Conservation (phyloP, 2,797 vertebrate species). For the Sebastes nivosus region DNA sequence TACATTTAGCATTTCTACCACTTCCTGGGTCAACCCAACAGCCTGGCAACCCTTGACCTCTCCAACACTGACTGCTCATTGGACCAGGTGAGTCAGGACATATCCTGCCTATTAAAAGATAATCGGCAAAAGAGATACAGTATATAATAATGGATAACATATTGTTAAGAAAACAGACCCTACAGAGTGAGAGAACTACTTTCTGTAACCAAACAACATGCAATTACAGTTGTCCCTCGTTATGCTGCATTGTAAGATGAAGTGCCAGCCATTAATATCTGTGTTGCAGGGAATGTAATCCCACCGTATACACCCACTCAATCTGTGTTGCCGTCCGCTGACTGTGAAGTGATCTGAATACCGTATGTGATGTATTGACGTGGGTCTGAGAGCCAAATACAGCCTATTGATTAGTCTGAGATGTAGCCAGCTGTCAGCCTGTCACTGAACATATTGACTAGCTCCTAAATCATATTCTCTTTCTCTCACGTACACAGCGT, state of each 20-base stretch:
- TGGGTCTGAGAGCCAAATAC: conserved; percentile 50
- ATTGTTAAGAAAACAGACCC: neutral
- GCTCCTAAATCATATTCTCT: conserved; percentile 47
- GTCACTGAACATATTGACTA: conserved; percentile 64
- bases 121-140: neutral
- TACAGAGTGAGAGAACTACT: neutral
- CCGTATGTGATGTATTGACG: conserved; percentile 65
- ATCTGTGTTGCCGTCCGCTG: conserved; percentile 18
- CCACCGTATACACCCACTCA: conserved; percentile 26
- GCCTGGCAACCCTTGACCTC: conserved; percentile 90
- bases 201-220: neutral
- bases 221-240: neutral
- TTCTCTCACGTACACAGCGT: neutral
- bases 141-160: neutral
- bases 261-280: conserved; percentile 14
- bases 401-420: conserved; percentile 71
- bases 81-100: conserved; percentile 87
- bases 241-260: conserved; percentile 5
- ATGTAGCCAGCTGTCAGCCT: conserved; percentile 72
- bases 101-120: too few species aligned
- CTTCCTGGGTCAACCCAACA: conserved; percentile 94
- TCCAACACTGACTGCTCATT: conserved; percentile 95
- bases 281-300: conserved; percentile 41
- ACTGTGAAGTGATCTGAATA: conserved; percentile 37
- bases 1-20: conserved; percentile 88